Evolutionary conservation across 2,797 vertebrate genomes (phyloP), one percentile per base, ranked within the genome.

Genomic region (Balearica regulorum): DNA sequence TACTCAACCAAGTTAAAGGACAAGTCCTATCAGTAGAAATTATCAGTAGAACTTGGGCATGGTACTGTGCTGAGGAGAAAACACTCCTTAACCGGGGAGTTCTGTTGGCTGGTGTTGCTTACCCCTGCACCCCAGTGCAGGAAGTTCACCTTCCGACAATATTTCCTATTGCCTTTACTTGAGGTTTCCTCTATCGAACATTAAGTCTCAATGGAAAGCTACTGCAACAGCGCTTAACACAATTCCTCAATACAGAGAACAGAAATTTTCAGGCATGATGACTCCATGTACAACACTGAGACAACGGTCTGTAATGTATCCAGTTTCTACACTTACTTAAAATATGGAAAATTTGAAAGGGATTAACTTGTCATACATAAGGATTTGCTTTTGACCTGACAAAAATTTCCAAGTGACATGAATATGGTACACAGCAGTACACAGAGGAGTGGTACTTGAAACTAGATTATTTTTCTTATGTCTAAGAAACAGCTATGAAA

Each of bases 281-380:
- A 82, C 19, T 62, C 28, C 8, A 4, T 25, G 9, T 58, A 54
- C 17, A 71, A 15, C 12, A 33, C 7, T 13, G 22, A 70, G 24
- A 57, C 8, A 66, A 54, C 0, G 0, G 4, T 24, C 13, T 76
- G 46, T 70, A 21, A 3, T 15, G 5, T 16, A 57, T 57, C 58
- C 21, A 28, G 13, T 33, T 80, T 78, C 61, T 48, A 48, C 26
- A 46, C 11, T 71, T n/a, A 64, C 25, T n/a, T 54, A 53, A 64
- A 79, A 65, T 46, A 43, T 9, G 6, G 17, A 80, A 86, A 73
- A 75, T 35, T 3, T n/a, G 9, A 48, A 61, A 69, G 41, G 53
- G 6, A 35, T 26, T 35, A 51, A 43, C 49, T 79, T 80, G n/a
- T 17, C 44, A 44, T 8, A 13, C 8, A 7, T 66, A 64, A 84